phyloP scores from a whole-genome alignment of 1,140 invertebrate genomes.

The Neodiprion lecontei region DNA sequence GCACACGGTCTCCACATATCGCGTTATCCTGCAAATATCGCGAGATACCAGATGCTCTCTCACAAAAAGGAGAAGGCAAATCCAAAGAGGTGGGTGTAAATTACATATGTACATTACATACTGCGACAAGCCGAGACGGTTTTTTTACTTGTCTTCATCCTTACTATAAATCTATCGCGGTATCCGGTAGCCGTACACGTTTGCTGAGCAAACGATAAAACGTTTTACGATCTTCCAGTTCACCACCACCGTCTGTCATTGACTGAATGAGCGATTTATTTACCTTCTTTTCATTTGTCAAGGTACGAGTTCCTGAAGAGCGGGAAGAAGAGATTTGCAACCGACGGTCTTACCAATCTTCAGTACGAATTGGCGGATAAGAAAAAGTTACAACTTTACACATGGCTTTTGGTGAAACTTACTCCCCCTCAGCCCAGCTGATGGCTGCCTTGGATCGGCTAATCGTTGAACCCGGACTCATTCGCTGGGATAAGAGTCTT shows the following conservation, averaged over 20 bases:
- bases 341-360: constrained; percentile 88
- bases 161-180: background rate
- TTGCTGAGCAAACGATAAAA: background rate
- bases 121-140: no score
- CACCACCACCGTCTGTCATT: background rate
- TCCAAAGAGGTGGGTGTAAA: constrained; percentile 75
- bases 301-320: constrained; percentile 86
- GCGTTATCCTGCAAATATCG: constrained; percentile 85
- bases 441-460: constrained; percentile 63
- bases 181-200: background rate
- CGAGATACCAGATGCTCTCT: constrained; percentile 89
- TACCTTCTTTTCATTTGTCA: constrained; percentile 38
- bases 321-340: constrained; percentile 81
- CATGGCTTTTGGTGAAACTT: constrained; percentile 76
- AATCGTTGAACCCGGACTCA: constrained; percentile 22
- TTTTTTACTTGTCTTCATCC: background rate
- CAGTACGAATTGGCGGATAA: constrained; percentile 79
- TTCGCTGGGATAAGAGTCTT: background rate
- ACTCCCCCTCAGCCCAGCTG: constrained; percentile 63
- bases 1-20: constrained; percentile 82
- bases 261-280: constrained; percentile 10
- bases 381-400: constrained; percentile 75
- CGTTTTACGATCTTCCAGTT: no score
- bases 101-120: constrained; percentile 13
- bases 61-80: constrained; percentile 90